Evolutionary conservation across 2,113 vertebrate genomes (phyloP).

Genomic region (Camelus bactrianus): DNA sequence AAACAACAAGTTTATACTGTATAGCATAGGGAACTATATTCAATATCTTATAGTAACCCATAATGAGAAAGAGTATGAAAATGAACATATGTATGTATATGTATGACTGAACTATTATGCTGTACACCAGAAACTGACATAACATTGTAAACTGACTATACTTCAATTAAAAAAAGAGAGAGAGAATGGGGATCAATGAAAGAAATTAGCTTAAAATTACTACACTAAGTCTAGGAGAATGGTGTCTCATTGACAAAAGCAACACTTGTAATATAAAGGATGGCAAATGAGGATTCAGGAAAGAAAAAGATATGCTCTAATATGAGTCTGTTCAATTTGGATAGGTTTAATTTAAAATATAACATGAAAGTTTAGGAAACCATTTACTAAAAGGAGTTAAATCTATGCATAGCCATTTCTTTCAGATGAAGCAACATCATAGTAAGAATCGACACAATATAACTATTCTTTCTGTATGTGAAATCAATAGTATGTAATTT

Average conservation of each 20-base stretch:
- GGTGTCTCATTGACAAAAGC: background rate
- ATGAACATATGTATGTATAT: no score
- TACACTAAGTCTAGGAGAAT: background rate
- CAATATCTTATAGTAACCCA: no score
- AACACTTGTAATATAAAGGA: background rate
- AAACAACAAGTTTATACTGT: no score
- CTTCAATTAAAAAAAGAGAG: no score
- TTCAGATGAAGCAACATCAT: background rate
- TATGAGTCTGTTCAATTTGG: background rate
- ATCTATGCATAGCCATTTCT: background rate
- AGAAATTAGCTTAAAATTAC: background rate
- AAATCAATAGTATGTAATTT: constrained; percentile 28
- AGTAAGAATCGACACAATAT: background rate
- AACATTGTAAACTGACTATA: no score
- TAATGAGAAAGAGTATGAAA: no score
- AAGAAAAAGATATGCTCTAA: background rate
- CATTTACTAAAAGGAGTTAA: background rate
- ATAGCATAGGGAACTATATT: no score
- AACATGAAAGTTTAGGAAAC: background rate
- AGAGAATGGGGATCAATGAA: background rate
- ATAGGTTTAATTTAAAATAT: constrained; percentile 10
- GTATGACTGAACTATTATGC: no score
- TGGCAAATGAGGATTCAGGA: background rate
- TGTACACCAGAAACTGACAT: no score
- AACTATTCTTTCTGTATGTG: background rate